Base-by-base conservation (phyloP, 2,797 vertebrate genomes). In the Silurus lanzhouensis region DNA sequence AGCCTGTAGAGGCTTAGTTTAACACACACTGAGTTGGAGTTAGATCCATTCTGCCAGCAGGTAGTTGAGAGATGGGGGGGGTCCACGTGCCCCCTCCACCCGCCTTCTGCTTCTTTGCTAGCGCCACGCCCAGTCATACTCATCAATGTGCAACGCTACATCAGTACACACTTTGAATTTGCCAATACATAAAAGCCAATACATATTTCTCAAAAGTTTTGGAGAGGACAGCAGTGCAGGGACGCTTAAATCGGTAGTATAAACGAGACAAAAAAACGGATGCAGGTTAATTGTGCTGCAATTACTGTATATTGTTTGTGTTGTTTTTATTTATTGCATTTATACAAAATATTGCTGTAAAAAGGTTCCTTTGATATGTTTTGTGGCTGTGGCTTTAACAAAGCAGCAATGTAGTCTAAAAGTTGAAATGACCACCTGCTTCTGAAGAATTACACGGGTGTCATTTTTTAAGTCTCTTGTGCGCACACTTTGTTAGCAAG, bases 161-260 rank as follows among this genome's bases (percentile, higher is more conserved):
- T 88, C 55, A 76, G 91, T 90, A 76, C 83, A 90, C 87, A 89
- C 91, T 92, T 87, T 90, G 92, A 91, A 92, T 94, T 91, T 88
- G 89, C 91, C 48, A 52, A 52, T 52, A 52, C 38, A 38, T 38
- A 83, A 91, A 91, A 91, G 92, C 89, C 89, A 86, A 86, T 90
- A 92, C 86, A 90, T 83, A 88, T 93, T 93, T 92, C 93, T 92
- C 91, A 93, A 84, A 87, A 52, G 85, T 87, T 88, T 83, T 78
- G 78, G 81, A 89, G 88, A 91, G 88, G 92, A 93, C 92, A 92
- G 90, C 91, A 90, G 78, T 86, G 70, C 52, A 79, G 70, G 48
- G 48, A 52, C 81, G 76, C 90, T 89, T 90, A 89, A 79, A 86
- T 91, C 86, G 88, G 85, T 87, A 87, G 85, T 87, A 90, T 90